Percentiles rank a stretch among this genome's conserved stretches.
These are phyloP conservation scores for Phataginus tetradactyla DNA, from an alignment of 2,797 vertebrate genomes.

Conservation along the genomic window DNA sequence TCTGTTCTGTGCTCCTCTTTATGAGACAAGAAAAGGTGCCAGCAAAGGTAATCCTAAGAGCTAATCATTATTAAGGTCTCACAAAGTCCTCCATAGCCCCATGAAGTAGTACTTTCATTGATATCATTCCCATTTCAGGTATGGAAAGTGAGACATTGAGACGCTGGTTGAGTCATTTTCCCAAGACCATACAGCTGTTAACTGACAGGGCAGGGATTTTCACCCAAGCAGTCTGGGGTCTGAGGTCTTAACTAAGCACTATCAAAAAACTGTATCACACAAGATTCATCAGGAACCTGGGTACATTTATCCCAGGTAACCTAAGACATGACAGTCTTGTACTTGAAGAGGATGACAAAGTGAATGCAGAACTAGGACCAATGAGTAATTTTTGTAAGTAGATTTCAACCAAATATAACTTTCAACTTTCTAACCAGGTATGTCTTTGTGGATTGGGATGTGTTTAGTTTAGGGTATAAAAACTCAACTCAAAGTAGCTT, in stretches of 20 bases:
- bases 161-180: background rate
- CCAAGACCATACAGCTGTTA: background rate
- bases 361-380: background rate
- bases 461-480: background rate
- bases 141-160: background rate
- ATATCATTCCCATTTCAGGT: background rate
- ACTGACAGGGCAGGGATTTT: background rate
- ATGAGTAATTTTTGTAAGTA: background rate
- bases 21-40: background rate
- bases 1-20: background rate
- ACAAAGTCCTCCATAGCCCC: background rate
- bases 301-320: background rate
- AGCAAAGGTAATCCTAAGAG: background rate
- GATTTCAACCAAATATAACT: background rate
- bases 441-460: background rate
- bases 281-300: background rate
- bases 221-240: background rate
- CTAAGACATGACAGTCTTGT: background rate
- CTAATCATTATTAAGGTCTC: background rate
- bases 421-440: background rate
- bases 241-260: background rate
- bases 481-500: background rate
- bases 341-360: background rate
- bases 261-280: background rate
- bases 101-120: background rate